Evolutionary conservation across 2,113 vertebrate genomes (phyloP), one percentile per base, ranked within the genome.

Genomic region (Dipodomys stephensi): DNA sequence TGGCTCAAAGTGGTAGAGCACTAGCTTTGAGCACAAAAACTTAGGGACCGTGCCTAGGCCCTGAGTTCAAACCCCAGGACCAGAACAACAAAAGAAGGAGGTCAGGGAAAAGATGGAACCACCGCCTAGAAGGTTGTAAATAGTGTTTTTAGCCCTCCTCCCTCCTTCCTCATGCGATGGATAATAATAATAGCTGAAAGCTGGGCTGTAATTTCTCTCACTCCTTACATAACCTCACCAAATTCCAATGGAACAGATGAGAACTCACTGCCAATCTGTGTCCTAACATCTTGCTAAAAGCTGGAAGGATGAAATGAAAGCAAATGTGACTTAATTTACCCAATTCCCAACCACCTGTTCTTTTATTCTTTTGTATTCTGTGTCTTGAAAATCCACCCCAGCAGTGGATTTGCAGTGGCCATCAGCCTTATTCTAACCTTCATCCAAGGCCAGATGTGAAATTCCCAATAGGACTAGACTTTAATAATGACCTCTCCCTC

Each of bases 241-340:
- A 28, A n/a, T 74, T 76, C 77, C 60, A 22, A 76, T 71, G 78
- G 20, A 39, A 64, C 64, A 84, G 64, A 85, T 74, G 88, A 69
- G 28, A 85, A 73, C 27, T 74, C 25, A 20, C 18, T 19, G 28
- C 39, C 39, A 77, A 32, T 22, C 69, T 73, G 35, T 30, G 32
- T 64, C 25, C 53, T 27, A 53, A 80, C 44, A 77, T 80, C 39
- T 19, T 87, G 64, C 74, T 82, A 44, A 77, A 71, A 87, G 32
- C 27, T 28, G 71, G 71, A 91, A 77, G 7, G 81, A 62, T 81
- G 27, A 62, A 77, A 22, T n/a, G 10, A 60, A 62, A 83, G 46
- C 27, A 87, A 92, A 57, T 49, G 62, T 28, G 30, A 69, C 22
- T 78, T 76, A 71, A 18, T 53, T 88, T 69, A 60, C 8, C 23